A percentile compares a stretch with the other conserved stretches of the same genome.
Evolutionary conservation across 2,797 vertebrate species (phyloP).

Genomic region (Sebastes goodei): DNA sequence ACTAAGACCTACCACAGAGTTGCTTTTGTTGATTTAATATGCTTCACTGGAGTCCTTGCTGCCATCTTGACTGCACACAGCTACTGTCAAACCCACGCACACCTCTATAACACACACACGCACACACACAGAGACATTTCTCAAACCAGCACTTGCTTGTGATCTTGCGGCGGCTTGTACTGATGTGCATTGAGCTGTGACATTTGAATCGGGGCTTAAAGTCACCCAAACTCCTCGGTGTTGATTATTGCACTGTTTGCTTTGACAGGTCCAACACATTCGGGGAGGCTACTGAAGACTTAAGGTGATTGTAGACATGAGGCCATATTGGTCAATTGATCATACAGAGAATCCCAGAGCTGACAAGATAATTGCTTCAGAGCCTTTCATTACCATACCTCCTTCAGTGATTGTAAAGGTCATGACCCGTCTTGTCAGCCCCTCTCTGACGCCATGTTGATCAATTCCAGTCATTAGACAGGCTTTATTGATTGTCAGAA

Average conservation of each 20-base stretch:
- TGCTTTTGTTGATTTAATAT: slow-evolving; percentile 57
- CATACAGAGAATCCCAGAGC: slow-evolving; percentile 33
- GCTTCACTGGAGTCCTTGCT: slow-evolving; percentile 49
- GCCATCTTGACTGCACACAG: slow-evolving; percentile 40
- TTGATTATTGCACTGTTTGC: slow-evolving; percentile 29
- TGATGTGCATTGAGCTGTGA: slow-evolving; percentile 42
- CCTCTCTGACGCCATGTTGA: slow-evolving; percentile 25
- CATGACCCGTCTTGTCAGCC: slow-evolving; percentile 41
- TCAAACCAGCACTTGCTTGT: slow-evolving; percentile 11
- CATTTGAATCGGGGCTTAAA: slow-evolving; percentile 54
- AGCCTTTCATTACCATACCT: slow-evolving; percentile 44
- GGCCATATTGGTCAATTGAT: slow-evolving; percentile 58
- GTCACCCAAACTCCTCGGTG: slow-evolving; percentile 10
- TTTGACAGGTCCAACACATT: slow-evolving; percentile 5
- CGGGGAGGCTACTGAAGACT: neutral
- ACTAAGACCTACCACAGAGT: slow-evolving; percentile 51
- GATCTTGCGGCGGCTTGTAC: neutral
- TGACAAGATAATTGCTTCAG: slow-evolving; percentile 60
- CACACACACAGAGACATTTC: neutral
- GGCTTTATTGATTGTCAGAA: slow-evolving; percentile 31
- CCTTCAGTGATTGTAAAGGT: slow-evolving; percentile 48
- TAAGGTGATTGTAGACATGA: slow-evolving; percentile 31
- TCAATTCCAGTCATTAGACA: slow-evolving; percentile 39
- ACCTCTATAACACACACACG: slow-evolving; percentile 7
- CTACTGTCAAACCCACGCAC: slow-evolving; percentile 42